These are phyloP conservation scores for Lutraria lutraria DNA, from an alignment of 2,888 invertebrate genomes.

Conservation along the genomic window DNA sequence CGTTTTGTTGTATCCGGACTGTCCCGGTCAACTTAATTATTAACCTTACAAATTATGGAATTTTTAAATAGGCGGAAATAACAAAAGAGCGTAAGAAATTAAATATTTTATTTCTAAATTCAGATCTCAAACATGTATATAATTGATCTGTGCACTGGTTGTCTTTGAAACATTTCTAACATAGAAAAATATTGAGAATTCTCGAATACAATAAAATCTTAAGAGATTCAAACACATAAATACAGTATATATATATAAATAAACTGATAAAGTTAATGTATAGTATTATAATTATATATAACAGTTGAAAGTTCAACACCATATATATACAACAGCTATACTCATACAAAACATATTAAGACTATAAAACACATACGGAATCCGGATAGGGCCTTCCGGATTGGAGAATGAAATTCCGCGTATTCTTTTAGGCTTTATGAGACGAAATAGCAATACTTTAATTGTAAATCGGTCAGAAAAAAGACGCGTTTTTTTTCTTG, in stretches of 20 bases:
- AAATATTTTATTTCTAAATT: constrained; percentile 13
- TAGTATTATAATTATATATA: neutral
- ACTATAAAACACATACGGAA: too few species aligned
- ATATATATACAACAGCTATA: neutral
- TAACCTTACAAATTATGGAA: too few species aligned
- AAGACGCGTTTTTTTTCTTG: too few species aligned
- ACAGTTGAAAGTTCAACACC: neutral
- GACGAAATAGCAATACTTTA: too few species aligned
- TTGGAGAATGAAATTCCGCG: too few species aligned
- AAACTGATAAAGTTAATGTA: neutral
- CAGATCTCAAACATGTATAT: neutral
- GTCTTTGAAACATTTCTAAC: neutral
- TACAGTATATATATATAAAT: neutral
- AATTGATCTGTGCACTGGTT: neutral
- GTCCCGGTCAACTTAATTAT: too few species aligned
- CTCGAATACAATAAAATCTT: neutral
- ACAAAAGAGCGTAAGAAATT: neutral
- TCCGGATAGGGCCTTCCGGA: too few species aligned
- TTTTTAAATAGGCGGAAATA: neutral
- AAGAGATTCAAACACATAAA: constrained; percentile 4
- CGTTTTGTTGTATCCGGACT: too few species aligned
- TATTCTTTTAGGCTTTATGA: too few species aligned
- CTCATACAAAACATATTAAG: too few species aligned
- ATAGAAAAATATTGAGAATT: neutral
- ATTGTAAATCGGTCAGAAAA: too few species aligned